A percentile compares a stretch with the other conserved stretches of the same genome.
These are phyloP conservation scores for Astropecten irregularis DNA, from an alignment of 53 echinoderm and acorn worm species.

Conservation along the genomic window DNA sequence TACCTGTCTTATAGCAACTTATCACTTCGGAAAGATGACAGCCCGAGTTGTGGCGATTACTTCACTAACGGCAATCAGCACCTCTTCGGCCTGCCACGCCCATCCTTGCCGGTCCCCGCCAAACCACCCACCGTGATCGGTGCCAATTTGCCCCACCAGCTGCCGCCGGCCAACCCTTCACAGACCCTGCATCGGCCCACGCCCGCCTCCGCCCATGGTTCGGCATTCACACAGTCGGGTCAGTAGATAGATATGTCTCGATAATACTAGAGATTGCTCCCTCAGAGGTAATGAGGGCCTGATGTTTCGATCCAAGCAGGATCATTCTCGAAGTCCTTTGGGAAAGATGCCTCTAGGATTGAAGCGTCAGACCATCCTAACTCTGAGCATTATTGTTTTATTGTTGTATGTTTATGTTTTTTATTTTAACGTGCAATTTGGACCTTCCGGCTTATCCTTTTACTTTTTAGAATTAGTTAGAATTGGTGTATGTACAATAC, in stretches of 20 bases:
- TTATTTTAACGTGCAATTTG: no score
- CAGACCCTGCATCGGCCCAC: slow-evolving; percentile 14
- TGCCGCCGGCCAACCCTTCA: neutral
- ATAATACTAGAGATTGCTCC: neutral
- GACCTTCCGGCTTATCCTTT: no score
- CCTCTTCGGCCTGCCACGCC: neutral
- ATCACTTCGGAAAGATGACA: slow-evolving; percentile 17
- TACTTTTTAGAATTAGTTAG: no score
- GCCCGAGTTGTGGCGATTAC: slow-evolving; percentile 23
- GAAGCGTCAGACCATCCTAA: no score
- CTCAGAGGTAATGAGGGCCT: no score
- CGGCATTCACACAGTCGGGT: slow-evolving; percentile 55
- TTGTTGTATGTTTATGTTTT: neutral
- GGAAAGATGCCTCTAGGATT: no score
- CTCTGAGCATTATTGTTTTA: neutral
- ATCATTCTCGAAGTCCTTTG: no score
- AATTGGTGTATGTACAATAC: no score
- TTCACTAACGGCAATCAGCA: slow-evolving; percentile 20
- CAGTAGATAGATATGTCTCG: neutral
- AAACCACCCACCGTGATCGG: slow-evolving; percentile 4
- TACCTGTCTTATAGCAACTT: slow-evolving; percentile 2
- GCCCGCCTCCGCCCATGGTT: slow-evolving; percentile 31
- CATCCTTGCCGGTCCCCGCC: neutral
- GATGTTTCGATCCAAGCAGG: no score
- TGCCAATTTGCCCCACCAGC: slow-evolving; percentile 20